phyloP scores from a whole-genome alignment of 2,113 vertebrate species.

The Phalacrocorax pelagicus region DNA sequence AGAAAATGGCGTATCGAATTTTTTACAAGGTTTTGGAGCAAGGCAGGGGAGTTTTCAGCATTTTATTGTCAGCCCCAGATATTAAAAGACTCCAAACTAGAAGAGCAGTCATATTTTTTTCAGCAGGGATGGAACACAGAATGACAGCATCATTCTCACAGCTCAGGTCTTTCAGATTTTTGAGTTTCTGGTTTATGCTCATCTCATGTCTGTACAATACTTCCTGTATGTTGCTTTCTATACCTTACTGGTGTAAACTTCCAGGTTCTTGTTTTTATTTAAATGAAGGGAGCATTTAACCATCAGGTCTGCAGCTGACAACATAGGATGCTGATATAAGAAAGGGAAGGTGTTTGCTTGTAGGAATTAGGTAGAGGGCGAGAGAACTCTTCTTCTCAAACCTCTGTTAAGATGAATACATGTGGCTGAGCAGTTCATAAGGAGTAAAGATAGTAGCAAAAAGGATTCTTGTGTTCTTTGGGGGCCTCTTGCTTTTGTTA shows the following conservation, averaged over 20 bases:
- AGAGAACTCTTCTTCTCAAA: not conserved
- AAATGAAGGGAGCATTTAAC: not conserved
- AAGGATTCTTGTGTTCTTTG: not conserved
- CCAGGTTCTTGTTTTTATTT: not conserved
- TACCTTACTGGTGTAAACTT: not conserved
- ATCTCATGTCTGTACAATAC: not conserved
- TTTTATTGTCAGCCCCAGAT: not conserved
- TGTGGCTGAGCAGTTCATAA: not conserved
- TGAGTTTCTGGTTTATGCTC: not conserved
- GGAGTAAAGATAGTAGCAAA: not conserved
- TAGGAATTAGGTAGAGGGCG: not conserved
- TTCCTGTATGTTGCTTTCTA: not conserved
- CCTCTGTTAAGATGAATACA: not conserved
- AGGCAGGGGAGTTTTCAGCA: not conserved
- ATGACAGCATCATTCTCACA: not conserved
- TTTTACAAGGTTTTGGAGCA: not conserved
- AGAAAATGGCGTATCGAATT: not conserved
- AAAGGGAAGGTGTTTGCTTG: not conserved
- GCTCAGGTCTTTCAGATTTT: not conserved
- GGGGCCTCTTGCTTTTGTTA: not conserved
- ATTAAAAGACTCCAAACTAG: not conserved
- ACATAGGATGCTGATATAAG: not conserved
- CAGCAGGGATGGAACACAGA: not conserved
- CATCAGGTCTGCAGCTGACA: not conserved
- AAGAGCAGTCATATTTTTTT: not conserved